Evolutionary conservation across 2,797 vertebrate genomes (phyloP).

Genomic region (Hippopotamyrus pictus): DNA sequence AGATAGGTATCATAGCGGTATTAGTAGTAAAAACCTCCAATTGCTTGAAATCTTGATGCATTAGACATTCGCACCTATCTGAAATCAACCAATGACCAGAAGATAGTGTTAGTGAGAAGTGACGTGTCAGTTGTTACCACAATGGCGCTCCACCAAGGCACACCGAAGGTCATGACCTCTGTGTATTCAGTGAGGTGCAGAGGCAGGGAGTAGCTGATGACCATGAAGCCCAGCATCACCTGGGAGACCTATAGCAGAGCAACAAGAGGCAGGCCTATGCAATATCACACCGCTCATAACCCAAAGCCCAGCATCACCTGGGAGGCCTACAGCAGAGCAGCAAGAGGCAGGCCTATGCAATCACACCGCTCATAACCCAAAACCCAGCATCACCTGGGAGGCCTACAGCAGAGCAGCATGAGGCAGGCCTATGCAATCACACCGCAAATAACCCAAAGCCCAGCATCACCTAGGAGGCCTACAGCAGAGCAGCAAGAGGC

Average conservation of each 20-base stretch:
- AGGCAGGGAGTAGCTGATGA: constrained; percentile 61
- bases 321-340: constrained; percentile 45
- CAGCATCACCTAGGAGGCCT: constrained; percentile 64
- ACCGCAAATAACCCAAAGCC: constrained; percentile 34
- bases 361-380: constrained; percentile 12
- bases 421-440: neutral
- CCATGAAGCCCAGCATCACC: constrained; percentile 59
- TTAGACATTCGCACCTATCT: neutral
- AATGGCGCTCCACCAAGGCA: constrained; percentile 63
- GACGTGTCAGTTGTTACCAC: constrained; percentile 39
- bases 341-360: neutral
- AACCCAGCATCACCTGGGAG: constrained; percentile 59
- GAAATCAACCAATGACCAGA: neutral
- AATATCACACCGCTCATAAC: neutral
- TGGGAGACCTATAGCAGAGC: constrained; percentile 54
- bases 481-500: neutral
- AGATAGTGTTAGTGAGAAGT: neutral
- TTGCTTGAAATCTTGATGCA: neutral
- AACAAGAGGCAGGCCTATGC: neutral
- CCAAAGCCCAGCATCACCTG: constrained; percentile 59
- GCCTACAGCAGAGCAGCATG: constrained; percentile 40
- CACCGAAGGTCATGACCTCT: constrained; percentile 49
- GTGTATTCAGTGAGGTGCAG: constrained; percentile 46
- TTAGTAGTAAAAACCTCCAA: neutral
- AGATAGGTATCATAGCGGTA: neutral